phyloP scores from a whole-genome alignment of 2,888 invertebrate genomes.

The Panopea generosa region DNA sequence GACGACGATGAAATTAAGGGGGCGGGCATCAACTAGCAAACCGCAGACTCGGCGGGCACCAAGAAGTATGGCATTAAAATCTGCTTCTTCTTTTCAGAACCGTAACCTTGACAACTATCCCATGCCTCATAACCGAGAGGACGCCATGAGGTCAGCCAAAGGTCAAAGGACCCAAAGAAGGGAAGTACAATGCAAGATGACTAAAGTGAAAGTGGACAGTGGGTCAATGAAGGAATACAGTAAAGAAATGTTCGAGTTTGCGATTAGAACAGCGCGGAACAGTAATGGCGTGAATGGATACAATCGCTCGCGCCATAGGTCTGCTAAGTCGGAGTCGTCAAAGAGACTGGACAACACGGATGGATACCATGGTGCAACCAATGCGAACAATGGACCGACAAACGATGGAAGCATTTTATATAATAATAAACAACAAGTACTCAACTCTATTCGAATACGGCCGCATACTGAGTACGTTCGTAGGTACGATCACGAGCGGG shows the following conservation, averaged over 20 bases:
- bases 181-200: constrained; percentile 42
- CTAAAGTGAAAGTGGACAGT: constrained; percentile 60
- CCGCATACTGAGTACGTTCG: constrained; percentile 64
- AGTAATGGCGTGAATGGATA: background rate
- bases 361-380: background rate
- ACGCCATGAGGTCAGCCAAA: constrained; percentile 61
- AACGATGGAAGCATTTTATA: constrained; percentile 68
- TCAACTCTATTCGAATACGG: constrained; percentile 68
- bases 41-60: constrained; percentile 23
- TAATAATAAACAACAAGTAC: constrained; percentile 61
- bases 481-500: constrained; percentile 62
- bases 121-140: constrained; percentile 65
- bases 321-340: background rate
- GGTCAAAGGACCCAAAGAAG: constrained; percentile 49
- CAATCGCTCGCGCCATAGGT: no score
- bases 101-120: constrained; percentile 71
- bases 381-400: constrained; percentile 60
- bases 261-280: constrained; percentile 45
- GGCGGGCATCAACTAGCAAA: constrained; percentile 51
- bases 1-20: constrained; percentile 55
- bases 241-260: constrained; percentile 70
- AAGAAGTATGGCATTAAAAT: constrained; percentile 24
- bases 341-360: background rate
- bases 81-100: constrained; percentile 68
- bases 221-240: constrained; percentile 67